These are phyloP conservation scores for Anaspis maculata DNA, from an alignment of 2,888 invertebrate species.

Conservation along the genomic window DNA sequence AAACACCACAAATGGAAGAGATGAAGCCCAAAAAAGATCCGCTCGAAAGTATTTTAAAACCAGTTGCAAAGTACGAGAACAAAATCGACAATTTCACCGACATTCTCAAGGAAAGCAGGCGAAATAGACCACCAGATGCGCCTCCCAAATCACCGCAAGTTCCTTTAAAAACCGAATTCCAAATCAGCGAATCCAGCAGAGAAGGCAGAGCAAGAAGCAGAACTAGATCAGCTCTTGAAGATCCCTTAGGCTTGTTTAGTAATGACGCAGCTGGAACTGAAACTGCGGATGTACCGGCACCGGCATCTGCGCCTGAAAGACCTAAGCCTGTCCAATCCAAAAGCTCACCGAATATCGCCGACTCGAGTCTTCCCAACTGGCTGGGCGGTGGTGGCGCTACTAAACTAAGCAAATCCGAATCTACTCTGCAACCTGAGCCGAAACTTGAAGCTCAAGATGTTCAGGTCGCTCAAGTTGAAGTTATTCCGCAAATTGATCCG, in stretches of 20 bases:
- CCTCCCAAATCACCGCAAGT: conserved; percentile 7
- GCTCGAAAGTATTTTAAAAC: conserved; percentile 33
- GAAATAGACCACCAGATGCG: too few relatives aligned
- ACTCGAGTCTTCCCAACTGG: too few relatives aligned
- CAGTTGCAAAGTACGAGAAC: conserved; percentile 1
- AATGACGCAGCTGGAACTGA: conserved; percentile 25
- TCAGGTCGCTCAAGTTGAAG: too few relatives aligned
- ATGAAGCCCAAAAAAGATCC: conserved; percentile 23
- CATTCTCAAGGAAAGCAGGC: conserved; percentile 32
- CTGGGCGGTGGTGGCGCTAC: conserved; percentile 23
- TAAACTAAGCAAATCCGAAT: conserved; percentile 18
- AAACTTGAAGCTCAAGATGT: too few relatives aligned
- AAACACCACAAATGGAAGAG: conserved; percentile 17
- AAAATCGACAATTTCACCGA: conserved; percentile 28
- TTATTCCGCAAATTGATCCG: too few relatives aligned
- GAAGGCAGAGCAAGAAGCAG: conserved; percentile 31
- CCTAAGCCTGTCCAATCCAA: too few relatives aligned
- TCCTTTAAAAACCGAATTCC: conserved; percentile 10
- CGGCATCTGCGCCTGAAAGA: too few relatives aligned
- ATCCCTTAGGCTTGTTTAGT: conserved; percentile 47
- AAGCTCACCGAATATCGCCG: too few relatives aligned
- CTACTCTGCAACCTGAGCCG: conserved; percentile 4
- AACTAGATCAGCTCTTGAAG: conserved; percentile 40
- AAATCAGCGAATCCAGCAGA: conserved; percentile 17
- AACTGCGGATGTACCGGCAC: too few relatives aligned